phyloP scores from a whole-genome alignment of 2,888 invertebrate genomes.

The Rutpela maculata region DNA sequence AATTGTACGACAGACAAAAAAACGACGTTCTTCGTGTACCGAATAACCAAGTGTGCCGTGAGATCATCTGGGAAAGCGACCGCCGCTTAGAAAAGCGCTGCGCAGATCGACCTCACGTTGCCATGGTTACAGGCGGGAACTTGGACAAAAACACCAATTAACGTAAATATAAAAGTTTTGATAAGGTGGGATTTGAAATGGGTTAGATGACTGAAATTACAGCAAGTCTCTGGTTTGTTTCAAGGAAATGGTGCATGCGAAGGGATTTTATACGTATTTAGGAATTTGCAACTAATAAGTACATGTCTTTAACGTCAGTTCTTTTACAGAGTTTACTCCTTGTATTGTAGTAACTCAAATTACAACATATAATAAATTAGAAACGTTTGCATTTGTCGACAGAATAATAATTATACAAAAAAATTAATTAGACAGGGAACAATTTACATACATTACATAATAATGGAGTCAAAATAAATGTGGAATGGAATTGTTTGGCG shows the following conservation, averaged over 20 bases:
- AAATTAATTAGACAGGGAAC: no score
- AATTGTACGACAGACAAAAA: neutral
- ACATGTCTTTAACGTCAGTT: no score
- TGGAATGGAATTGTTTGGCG: no score
- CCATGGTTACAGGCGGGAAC: constrained; percentile 71
- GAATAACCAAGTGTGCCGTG: constrained; percentile 54
- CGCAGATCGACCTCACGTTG: constrained; percentile 72
- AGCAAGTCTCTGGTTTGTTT: neutral
- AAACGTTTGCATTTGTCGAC: no score
- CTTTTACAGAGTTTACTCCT: no score
- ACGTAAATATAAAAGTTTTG: constrained; percentile 53
- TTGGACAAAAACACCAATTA: constrained; percentile 65
- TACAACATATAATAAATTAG: no score
- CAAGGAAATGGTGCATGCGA: constrained; percentile 1
- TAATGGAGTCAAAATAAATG: no score
- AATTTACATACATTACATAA: no score
- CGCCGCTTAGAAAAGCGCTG: constrained; percentile 60
- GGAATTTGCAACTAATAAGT: no score
- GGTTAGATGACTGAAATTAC: neutral
- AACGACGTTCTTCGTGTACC: constrained; percentile 42
- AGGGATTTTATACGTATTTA: neutral
- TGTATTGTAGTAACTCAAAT: no score
- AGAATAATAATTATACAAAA: no score
- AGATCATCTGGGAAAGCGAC: constrained; percentile 65
- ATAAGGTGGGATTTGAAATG: constrained; percentile 6